phyloP scores from a whole-genome alignment of 2,797 vertebrate species.

The Molothrus aeneus region DNA sequence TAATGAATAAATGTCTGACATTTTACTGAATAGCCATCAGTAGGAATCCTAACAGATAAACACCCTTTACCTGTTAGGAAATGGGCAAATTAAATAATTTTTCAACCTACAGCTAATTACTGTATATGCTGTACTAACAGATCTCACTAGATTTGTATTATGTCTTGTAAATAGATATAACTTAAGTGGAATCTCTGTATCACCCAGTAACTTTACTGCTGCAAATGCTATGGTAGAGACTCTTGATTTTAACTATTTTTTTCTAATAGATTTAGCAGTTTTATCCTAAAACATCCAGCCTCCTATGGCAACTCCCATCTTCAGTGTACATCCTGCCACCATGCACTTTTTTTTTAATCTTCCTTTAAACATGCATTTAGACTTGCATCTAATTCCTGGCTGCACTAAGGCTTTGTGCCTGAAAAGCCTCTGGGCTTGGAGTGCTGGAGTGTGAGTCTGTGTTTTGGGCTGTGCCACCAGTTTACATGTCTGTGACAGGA shows the following conservation, averaged over 20 bases:
- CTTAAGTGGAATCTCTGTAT: slow-evolving; percentile 27
- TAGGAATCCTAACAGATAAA: slow-evolving; percentile 2
- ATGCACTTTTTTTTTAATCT: neutral
- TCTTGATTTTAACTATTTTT: slow-evolving; percentile 23
- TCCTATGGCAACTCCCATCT: neutral
- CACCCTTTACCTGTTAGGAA: neutral
- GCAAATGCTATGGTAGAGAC: neutral
- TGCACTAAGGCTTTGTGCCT: slow-evolving; percentile 1
- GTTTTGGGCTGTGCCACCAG: slow-evolving; percentile 33
- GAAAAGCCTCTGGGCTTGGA: neutral
- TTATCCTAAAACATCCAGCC: neutral
- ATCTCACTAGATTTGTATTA: slow-evolving; percentile 34
- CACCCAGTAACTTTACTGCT: slow-evolving; percentile 10
- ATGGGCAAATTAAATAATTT: neutral
- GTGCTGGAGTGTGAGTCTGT: neutral
- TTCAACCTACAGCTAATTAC: slow-evolving; percentile 39
- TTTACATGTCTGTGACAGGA: slow-evolving; percentile 42
- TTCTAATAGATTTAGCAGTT: neutral
- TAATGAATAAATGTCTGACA: slow-evolving; percentile 41
- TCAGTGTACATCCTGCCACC: neutral
- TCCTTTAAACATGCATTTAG: slow-evolving; percentile 5
- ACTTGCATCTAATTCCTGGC: neutral
- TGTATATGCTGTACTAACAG: slow-evolving; percentile 54
- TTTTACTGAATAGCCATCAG: slow-evolving; percentile 20
- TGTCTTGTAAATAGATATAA: slow-evolving; percentile 59